These are phyloP conservation scores for Spatulosminthurus flaviceps DNA, from an alignment of 2,888 invertebrate genomes.

Conservation along the genomic window DNA sequence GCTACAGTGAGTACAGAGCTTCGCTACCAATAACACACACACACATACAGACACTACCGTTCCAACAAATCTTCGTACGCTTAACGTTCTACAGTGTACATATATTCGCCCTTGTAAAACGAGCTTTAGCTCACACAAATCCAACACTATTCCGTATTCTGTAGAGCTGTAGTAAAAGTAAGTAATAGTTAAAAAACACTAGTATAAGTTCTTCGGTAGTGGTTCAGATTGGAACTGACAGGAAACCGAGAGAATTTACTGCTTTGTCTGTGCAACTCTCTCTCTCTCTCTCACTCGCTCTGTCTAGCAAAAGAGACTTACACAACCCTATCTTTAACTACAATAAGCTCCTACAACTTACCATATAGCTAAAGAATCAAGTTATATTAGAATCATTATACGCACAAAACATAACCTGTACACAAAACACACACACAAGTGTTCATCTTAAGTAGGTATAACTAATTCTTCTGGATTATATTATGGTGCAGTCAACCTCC, in stretches of 20 bases:
- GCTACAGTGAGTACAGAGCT: no score
- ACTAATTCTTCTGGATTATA: background rate
- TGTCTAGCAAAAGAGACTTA: background rate
- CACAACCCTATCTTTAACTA: background rate
- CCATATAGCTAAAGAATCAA: background rate
- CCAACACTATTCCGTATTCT: no score
- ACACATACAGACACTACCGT: no score
- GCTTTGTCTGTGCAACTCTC: constrained; percentile 14
- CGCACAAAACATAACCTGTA: background rate
- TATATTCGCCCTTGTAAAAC: background rate
- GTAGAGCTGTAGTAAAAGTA: no score
- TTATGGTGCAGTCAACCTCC: background rate
- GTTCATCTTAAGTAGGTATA: background rate
- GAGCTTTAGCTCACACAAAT: background rate
- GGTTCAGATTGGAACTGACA: constrained; percentile 41
- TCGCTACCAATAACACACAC: no score
- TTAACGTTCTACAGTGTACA: no score
- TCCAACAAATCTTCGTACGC: no score
- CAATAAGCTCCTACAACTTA: no score
- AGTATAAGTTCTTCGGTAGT: constrained; percentile 24
- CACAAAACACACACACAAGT: background rate
- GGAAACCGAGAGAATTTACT: constrained; percentile 38
- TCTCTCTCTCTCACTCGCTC: background rate
- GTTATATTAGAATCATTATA: background rate
- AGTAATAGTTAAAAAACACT: no score